Evolutionary conservation across 2,113 vertebrate species (phyloP).

Genomic region (Mesocricetus auratus): DNA sequence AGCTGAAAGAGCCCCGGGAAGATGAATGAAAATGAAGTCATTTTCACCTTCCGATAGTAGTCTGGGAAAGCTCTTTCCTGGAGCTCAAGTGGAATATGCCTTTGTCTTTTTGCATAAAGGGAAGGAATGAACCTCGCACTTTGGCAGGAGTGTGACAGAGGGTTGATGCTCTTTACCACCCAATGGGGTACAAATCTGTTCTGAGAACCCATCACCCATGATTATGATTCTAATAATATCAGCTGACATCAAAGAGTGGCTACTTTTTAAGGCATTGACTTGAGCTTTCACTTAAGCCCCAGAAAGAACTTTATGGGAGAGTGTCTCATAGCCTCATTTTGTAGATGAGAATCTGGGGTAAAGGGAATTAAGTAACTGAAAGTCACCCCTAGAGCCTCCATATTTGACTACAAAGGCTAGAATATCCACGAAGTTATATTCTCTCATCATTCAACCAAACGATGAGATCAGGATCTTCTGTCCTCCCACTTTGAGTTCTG

Average conservation of each 20-base stretch:
- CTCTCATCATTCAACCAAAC: neutral
- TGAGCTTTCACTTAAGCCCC: neutral
- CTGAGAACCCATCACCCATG: neutral
- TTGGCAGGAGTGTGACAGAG: neutral
- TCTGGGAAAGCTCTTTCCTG: conserved; percentile 42
- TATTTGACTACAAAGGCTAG: neutral
- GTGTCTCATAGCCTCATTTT: neutral
- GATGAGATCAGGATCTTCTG: neutral
- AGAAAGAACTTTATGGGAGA: neutral
- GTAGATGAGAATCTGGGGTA: neutral
- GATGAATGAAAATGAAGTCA: conserved; percentile 74
- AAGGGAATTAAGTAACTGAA: neutral
- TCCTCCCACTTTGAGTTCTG: neutral
- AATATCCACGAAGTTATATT: neutral
- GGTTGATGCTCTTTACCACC: neutral
- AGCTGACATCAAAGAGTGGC: neutral
- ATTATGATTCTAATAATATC: neutral
- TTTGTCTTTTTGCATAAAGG: conserved; percentile 59
- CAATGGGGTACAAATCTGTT: neutral
- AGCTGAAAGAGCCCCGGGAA: conserved; percentile 56
- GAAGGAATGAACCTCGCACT: conserved; percentile 13
- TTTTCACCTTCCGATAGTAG: conserved; percentile 28
- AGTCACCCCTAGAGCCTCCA: too few relatives aligned
- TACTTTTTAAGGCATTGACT: neutral
- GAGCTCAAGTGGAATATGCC: neutral